Evolutionary conservation across 2,797 vertebrate genomes (phyloP), one percentile per base, ranked within the genome.

Genomic region (Cynodonichthys magdalenae): DNA sequence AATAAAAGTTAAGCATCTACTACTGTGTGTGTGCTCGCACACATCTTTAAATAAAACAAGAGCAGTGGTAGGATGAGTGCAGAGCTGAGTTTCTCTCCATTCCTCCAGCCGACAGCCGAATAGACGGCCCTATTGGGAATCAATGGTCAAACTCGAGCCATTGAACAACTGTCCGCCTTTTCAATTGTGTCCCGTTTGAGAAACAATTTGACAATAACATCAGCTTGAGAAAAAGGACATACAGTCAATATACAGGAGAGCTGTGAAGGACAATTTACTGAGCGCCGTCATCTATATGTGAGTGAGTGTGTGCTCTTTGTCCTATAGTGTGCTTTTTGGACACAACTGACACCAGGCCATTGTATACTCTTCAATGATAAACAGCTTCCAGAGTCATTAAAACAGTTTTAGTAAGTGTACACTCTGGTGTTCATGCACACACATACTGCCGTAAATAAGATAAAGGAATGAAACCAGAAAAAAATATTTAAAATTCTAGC

Each of bases 151-250:
- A 93, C 81, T 91, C 88, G 81, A 87, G 92, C 90, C 93, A 97
- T 97, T 95, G 95, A 96, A 95, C 95, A 98, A 94, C 96, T 97
- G 96, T 97, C 96, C 92, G 93, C 92, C 87, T 95, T 95, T 95
- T 96, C 95, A 96, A 96, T 96, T 96, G 95, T 93, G 91, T 93
- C 94, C 94, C 93, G 94, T 95, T 96, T 95, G 95, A 95, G 95
- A 96, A 97, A 98, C 95, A 97, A 96, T 97, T 97, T 96, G 94
- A 96, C 96, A 96, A 97, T 96, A 97, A 97, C 93, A 93, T 95
- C 92, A 93, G 93, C 89, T 91, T 93, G 92, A 92, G 94, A 94
- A 84, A 86, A 80, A 87, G 94, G 92, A 94, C 91, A 93, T 91
- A 69, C 87, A 93, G 96, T 98, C 96, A 93, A 98, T 98, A 97